Percentiles rank a stretch among this genome's conserved stretches.
phyloP scores from a whole-genome alignment of 2,888 invertebrate species.

The Enchytraeus crypticus region DNA sequence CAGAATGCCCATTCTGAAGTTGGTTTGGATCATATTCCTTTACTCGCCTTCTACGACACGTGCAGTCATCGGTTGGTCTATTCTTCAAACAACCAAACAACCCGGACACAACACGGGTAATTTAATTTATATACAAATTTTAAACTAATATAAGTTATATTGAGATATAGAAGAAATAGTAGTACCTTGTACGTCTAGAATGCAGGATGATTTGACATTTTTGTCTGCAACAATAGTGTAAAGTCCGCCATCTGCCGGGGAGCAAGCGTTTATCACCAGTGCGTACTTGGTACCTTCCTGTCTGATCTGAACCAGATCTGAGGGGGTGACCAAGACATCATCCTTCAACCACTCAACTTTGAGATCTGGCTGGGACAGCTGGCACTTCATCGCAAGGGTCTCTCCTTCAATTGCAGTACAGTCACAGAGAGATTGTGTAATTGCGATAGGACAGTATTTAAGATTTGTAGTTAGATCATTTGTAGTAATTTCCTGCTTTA shows the following conservation, averaged over 20 bases:
- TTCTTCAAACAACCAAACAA: too few relatives aligned
- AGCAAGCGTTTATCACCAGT: slow-evolving; percentile 36
- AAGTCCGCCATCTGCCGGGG: slow-evolving; percentile 35
- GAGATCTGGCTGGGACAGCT: slow-evolving; percentile 68
- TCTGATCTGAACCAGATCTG: slow-evolving; percentile 35
- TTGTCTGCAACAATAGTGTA: slow-evolving; percentile 41
- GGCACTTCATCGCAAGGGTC: slow-evolving; percentile 58
- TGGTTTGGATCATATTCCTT: too few relatives aligned
- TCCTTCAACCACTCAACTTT: slow-evolving; percentile 63
- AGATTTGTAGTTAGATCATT: too few relatives aligned
- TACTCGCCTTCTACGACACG: too few relatives aligned
- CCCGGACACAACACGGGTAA: too few relatives aligned
- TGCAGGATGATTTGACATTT: slow-evolving; percentile 31
- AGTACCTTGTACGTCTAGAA: slow-evolving; percentile 44
- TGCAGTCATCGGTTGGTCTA: too few relatives aligned
- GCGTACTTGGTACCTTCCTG: slow-evolving; percentile 34
- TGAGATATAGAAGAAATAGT: too few relatives aligned
- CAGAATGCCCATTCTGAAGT: too few relatives aligned
- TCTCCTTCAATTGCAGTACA: slow-evolving; percentile 28
- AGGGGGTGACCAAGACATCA: slow-evolving; percentile 14
- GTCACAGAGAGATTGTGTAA: not conserved
- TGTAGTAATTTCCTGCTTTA: too few relatives aligned
- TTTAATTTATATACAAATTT: too few relatives aligned
- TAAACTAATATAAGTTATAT: too few relatives aligned
- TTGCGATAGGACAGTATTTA: not conserved